These are phyloP conservation scores for Caenorhabditis uteleia DNA, from an alignment of 2,888 invertebrate species.

Conservation along the genomic window DNA sequence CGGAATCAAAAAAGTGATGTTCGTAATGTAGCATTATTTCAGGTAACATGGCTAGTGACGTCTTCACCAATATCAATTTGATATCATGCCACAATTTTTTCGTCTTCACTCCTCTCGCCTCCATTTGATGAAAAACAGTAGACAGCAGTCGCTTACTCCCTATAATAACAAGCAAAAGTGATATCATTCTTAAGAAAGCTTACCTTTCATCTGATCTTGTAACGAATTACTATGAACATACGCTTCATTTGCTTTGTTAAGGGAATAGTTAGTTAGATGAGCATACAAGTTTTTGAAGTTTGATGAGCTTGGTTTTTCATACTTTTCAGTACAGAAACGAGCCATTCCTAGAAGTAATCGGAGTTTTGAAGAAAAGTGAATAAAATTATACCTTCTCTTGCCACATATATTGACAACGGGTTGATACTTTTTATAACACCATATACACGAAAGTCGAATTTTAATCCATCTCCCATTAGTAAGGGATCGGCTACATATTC, in stretches of 20 bases:
- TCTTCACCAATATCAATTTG: slow-evolving; percentile 71
- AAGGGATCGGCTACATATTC: slow-evolving; percentile 72
- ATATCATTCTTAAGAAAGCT: neutral
- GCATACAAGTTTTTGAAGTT: slow-evolving; percentile 72
- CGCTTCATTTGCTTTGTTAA: slow-evolving; percentile 71
- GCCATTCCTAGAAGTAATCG: slow-evolving; percentile 69
- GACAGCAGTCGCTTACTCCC: slow-evolving; percentile 73
- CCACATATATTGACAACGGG: slow-evolving; percentile 71
- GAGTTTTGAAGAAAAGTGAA: neutral
- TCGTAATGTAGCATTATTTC: slow-evolving; percentile 72
- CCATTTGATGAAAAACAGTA: slow-evolving; percentile 71
- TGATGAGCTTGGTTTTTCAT: slow-evolving; percentile 71
- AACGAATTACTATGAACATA: slow-evolving; percentile 70
- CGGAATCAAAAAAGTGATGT: slow-evolving; percentile 62
- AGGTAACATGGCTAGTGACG: slow-evolving; percentile 72
- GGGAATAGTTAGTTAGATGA: slow-evolving; percentile 74
- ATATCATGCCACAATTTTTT: slow-evolving; percentile 71
- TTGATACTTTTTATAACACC: slow-evolving; percentile 72
- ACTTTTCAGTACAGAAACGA: slow-evolving; percentile 73
- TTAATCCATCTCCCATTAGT: slow-evolving; percentile 70
- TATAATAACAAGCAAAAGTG: too few relatives aligned
- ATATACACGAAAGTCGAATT: slow-evolving; percentile 73
- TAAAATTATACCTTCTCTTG: slow-evolving; percentile 66
- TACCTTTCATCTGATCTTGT: slow-evolving; percentile 65
- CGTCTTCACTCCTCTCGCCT: slow-evolving; percentile 70